Conservation (phyloP, 2,113 vertebrate genomes). For the Zosterops borbonicus region DNA sequence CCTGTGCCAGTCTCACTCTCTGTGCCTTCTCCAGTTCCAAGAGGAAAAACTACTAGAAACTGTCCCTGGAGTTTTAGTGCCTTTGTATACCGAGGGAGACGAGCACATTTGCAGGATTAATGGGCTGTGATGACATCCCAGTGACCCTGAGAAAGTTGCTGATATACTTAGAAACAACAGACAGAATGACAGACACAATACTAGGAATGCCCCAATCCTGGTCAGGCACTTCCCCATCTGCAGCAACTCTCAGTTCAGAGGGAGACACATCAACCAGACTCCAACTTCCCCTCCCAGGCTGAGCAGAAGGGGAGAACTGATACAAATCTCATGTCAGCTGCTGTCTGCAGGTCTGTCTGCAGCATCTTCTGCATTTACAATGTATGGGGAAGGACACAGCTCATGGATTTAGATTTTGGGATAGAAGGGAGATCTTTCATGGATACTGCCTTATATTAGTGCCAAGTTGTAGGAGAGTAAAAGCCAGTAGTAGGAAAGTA, state of each 20-base stretch:
- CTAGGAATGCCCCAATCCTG: background rate
- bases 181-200: background rate
- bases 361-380: background rate
- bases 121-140: background rate
- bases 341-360: background rate
- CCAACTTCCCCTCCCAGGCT: background rate
- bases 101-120: background rate
- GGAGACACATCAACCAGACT: background rate
- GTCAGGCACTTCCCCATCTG: background rate
- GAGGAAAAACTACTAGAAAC: background rate
- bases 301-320: background rate
- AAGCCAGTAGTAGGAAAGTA: background rate
- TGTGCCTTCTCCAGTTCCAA: background rate
- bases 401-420: background rate
- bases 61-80: background rate
- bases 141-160: background rate
- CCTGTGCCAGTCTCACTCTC: rapidly evolving
- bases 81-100: background rate
- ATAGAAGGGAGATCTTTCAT: background rate
- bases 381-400: background rate
- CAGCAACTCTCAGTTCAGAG: background rate
- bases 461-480: background rate
- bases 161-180: background rate
- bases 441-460: background rate
- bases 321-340: background rate